These are phyloP conservation scores for Nephrotoma appendiculata DNA, from an alignment of 2,888 invertebrate genomes.

Conservation along the genomic window DNA sequence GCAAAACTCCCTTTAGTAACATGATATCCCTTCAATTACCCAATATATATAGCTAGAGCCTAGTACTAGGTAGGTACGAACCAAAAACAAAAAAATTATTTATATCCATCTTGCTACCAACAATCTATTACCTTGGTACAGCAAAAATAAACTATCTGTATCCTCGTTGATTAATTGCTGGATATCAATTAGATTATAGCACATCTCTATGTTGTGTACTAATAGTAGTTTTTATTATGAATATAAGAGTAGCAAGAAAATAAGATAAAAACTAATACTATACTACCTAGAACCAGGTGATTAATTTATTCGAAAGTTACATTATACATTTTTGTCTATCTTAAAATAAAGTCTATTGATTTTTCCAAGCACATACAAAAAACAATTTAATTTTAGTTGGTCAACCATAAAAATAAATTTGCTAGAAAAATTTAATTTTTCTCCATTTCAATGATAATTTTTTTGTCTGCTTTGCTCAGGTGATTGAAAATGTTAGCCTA, in stretches of 20 bases:
- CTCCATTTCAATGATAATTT: neutral
- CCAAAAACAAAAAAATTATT: neutral
- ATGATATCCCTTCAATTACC: neutral
- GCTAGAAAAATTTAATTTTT: neutral
- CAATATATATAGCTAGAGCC: neutral
- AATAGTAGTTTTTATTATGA: too few species aligned
- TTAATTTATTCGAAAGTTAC: neutral
- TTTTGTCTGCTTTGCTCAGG: neutral
- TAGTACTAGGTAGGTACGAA: neutral
- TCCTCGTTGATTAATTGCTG: neutral
- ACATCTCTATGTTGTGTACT: neutral
- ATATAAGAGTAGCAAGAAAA: neutral
- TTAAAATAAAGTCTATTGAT: neutral
- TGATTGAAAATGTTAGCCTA: neutral
- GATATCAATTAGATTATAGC: neutral
- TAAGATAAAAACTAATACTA: neutral
- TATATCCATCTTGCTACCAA: neutral
- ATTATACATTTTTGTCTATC: neutral
- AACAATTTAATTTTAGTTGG: neutral
- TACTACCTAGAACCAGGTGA: neutral
- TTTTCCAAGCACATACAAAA: neutral
- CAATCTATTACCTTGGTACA: neutral
- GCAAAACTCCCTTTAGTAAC: neutral
- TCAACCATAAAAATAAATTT: neutral
- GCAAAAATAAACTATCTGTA: neutral